Evolutionary conservation across 2,888 invertebrate species (phyloP).

Genomic region (Limnephilus auricula): DNA sequence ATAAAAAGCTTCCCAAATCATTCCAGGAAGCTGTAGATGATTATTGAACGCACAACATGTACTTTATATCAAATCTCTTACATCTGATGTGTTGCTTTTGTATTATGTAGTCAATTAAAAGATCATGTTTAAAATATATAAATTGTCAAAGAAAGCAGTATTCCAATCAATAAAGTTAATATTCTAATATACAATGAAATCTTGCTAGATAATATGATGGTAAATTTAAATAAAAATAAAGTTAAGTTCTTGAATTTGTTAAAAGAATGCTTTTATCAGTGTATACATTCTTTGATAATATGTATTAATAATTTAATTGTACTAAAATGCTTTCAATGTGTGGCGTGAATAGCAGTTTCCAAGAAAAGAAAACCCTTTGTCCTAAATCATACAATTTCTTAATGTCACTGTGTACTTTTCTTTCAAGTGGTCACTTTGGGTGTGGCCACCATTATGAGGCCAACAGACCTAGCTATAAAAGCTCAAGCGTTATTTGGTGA

Average conservation of each 20-base stretch:
- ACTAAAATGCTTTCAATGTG: background rate
- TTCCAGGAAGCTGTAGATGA: conserved; percentile 69
- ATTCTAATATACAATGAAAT: background rate
- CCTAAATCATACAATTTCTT: background rate
- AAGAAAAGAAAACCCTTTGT: background rate
- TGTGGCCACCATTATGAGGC: background rate
- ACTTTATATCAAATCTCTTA: background rate
- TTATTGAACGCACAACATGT: conserved; percentile 14
- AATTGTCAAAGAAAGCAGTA: background rate
- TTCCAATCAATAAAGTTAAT: background rate
- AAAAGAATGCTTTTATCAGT: background rate
- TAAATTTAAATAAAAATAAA: background rate
- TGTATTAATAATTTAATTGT: background rate
- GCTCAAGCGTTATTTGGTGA: too few species aligned
- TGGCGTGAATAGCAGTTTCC: background rate
- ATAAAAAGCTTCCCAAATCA: conserved; percentile 74
- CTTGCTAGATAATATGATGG: background rate
- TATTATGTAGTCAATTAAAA: background rate
- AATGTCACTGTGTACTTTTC: background rate
- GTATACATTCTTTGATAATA: background rate
- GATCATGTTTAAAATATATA: background rate
- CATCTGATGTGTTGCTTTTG: background rate
- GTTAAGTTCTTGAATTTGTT: background rate
- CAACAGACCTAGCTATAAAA: too few species aligned
- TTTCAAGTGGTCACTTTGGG: background rate